Base-by-base conservation (phyloP, 2,113 vertebrate species). In the Trogon surrucura region DNA sequence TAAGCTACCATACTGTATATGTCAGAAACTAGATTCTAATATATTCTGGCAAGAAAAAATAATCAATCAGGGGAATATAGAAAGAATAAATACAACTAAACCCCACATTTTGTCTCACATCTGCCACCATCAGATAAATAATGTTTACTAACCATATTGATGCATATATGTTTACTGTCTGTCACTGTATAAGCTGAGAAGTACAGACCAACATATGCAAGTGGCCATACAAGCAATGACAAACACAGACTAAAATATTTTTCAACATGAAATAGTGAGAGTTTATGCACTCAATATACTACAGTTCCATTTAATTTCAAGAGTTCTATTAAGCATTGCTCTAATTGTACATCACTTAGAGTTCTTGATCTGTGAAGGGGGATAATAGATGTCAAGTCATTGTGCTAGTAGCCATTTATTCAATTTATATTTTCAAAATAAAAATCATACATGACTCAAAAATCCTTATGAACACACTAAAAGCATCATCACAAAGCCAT, bases 401-500 rank as follows among this genome's bases (percentile, higher is more conserved):
- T 85, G 45, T 75, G 66, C 29, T 87, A 81, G 74, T 74, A 91
- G 45, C 58, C 78, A 79, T 85, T 92, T 57, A 74, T 47, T 88
- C 71, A 85, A 88, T 93, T 87, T 62, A 54, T 94, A 65, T 66
- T 88, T 86, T 91, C 34, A 88, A 94, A 95, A 78, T 88, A 83
- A 47, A 96, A 96, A 75, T 90, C 82, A 92, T 61, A 61, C 71
- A 38, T 2, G 13, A 53, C 36, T 88, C 83, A 93, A 80, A 84
- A 90, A 77, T 58, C 66, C 21, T 88, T 81, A 91, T 5, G 70
- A 88, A 80, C 65, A 66, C 80, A 64, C 20, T 82, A 91, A 93
- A 64, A 96, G 87, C 74, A 60, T 11, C 45, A 80, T 94, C 84
- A 72, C 29, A 88, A 96, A 78, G 34, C 57, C 69, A 94, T 97